Evolutionary conservation across 2,888 invertebrate species (phyloP), one percentile per base, ranked within the genome.

Genomic region (Masnerella sp.): DNA sequence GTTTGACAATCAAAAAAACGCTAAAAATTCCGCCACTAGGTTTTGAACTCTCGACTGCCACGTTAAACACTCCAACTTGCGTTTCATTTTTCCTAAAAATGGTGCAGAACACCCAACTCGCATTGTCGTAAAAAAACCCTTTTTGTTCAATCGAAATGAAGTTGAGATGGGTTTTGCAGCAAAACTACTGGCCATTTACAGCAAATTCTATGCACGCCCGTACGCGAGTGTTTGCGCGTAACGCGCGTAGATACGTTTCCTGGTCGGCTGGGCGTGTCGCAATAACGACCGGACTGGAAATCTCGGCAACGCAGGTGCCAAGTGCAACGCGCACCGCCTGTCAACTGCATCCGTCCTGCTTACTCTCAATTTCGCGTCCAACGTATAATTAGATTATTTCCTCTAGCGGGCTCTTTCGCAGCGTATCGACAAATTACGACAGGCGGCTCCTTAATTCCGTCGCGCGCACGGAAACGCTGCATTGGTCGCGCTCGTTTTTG

Each of bases 201-300:
- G 38, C 40, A 12, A 56, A 51, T 42, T 58, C 56, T 47, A 61
- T 52, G 74, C 68, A 47, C 34, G 74, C 62, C 49, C 56, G 62
- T 70, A 56, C 61, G 42, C 51, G 34, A 52, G 47, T 52, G 25
- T 62, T 45, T 36, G 54, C 54, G 59, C 45, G 65, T 64, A 73
- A 68, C 51, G 65, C 59, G 56, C 61, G 56, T 32, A 58, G 62
- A 43, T 78, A 75, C 78, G 78, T 81, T 82, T 82, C 81, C 82
- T 81, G 80, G 80, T 81, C 73, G 64, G 74, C 61, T 79, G 80
- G 82, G 81, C 77, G 79, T 82, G 82, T 79, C 78, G 75, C 76
- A 62, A 76, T 78, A 61, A 67, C 49, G 61, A 67, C 51, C 22
- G 11, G 20, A 47, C 56, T 40, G n/a, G 32, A 42, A 52, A 49